Base-by-base conservation (phyloP, 2,888 invertebrate genomes). In the Drosophila formosana region DNA sequence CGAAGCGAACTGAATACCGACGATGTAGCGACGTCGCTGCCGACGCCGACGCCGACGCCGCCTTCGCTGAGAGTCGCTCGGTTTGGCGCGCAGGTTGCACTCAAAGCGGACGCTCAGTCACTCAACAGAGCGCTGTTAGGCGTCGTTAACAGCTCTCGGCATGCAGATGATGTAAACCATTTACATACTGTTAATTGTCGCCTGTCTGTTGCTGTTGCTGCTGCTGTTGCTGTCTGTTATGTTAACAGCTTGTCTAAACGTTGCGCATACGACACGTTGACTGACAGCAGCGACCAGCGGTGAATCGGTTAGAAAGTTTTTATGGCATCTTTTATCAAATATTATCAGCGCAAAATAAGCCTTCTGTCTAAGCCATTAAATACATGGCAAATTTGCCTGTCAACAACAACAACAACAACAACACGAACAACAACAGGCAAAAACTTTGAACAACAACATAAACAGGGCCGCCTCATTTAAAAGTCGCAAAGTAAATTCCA, bases 401-500 rank as follows among this genome's bases (percentile, higher is more conserved):
- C 88, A 82, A 85, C 77, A n/a, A 11, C 3, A 34, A 34, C 9
- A 34, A 34, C 9, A 34, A 34, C 11, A 34, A 34, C 34, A 30
- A 28, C 34, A 37, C 18, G 18, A 18, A 18, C 18, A 18, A 37
- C 37, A 66, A 46, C 62, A 60, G 66, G 52, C 49, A 50, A 80
- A 2, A 83, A 80, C 63, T 82, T 88, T 88, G 65, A 68, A 67
- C 70, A 85, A 67, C 71, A 58, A 37, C 37, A 37, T n/a, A 4
- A 57, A 52, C 66, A 62, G 53, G 37, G 4, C 18, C 18, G n/a
- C 8, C 11, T 39, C 13, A 55, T 49, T 30, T 49, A 25, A 34
- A 46, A 88, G 72, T 78, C 73, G 66, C 78, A 82, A 89, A 87
- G 89, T 80, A 86, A 86, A 86, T 87, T 86, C 88, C 85, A 86